These are phyloP conservation scores for Calephelis nemesis DNA, from an alignment of 1,140 invertebrate genomes.

Conservation along the genomic window DNA sequence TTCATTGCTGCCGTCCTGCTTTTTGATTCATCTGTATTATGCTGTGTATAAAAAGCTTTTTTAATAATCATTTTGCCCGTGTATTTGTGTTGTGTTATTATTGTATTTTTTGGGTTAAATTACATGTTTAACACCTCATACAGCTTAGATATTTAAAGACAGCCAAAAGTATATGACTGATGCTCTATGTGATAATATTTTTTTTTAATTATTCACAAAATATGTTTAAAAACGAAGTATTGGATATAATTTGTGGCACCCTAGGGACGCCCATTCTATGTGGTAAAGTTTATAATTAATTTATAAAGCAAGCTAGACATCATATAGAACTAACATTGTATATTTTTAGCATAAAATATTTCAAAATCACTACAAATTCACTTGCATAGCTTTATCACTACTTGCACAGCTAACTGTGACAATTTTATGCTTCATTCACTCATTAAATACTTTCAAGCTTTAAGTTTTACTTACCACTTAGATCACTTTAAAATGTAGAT, in stretches of 20 bases:
- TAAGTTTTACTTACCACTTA: background rate
- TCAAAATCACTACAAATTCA: background rate
- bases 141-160: background rate
- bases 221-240: no score
- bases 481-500: no score
- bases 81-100: conserved; percentile 26
- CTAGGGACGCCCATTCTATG: no score
- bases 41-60: conserved; percentile 42
- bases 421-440: background rate
- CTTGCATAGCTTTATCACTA: conserved; percentile 41
- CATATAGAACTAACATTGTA: no score
- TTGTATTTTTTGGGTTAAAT: conserved; percentile 9
- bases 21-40: conserved; percentile 60
- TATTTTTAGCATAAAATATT: no score
- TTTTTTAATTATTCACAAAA: no score
- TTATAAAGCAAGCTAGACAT: no score
- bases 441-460: background rate
- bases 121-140: background rate
- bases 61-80: conserved; percentile 38
- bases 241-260: no score
- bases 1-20: conserved; percentile 70
- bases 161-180: no score
- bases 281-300: no score
- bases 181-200: no score
- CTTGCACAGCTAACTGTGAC: background rate